Percentiles rank a stretch among this genome's conserved stretches.
Evolutionary conservation across 1,140 invertebrate species (phyloP).

Genomic region (Dinothrombium tinctorium): DNA sequence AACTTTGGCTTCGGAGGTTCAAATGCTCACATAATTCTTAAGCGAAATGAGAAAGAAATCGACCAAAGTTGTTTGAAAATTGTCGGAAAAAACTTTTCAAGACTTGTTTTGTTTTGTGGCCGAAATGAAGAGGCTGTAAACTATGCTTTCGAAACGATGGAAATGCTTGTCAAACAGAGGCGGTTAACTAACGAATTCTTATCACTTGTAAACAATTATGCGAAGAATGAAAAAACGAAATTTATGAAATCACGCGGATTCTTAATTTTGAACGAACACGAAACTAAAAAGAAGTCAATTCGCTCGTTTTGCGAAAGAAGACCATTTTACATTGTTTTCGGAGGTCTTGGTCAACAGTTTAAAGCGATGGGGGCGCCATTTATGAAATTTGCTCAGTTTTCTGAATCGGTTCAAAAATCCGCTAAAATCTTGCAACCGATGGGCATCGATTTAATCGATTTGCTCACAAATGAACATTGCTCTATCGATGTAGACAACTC

Average conservation of each 20-base stretch:
- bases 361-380: conserved; percentile 66
- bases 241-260: conserved; percentile 2
- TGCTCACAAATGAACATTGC: conserved; percentile 26
- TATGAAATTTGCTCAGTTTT: conserved; percentile 53
- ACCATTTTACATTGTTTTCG: conserved; percentile 34
- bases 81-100: too few relatives aligned
- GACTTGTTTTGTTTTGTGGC: conserved; percentile 6
- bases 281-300: too few relatives aligned
- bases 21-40: conserved; percentile 70
- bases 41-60: conserved; percentile 14
- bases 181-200: conserved; percentile 19
- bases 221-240: conserved; percentile 5
- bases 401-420: conserved; percentile 42
- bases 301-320: neutral
- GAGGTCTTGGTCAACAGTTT: conserved; percentile 91
- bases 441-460: conserved; percentile 49
- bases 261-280: neutral
- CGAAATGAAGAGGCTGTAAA: conserved; percentile 15
- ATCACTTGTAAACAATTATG: conserved; percentile 17
- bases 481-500: conserved; percentile 28
- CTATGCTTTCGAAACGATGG: conserved; percentile 28
- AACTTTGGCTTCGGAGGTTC: conserved; percentile 95
- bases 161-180: conserved; percentile 28
- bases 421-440: conserved; percentile 43
- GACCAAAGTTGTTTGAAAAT: neutral